phyloP scores from a whole-genome alignment of 2,888 invertebrate genomes.

The Macrophya alboannulata region DNA sequence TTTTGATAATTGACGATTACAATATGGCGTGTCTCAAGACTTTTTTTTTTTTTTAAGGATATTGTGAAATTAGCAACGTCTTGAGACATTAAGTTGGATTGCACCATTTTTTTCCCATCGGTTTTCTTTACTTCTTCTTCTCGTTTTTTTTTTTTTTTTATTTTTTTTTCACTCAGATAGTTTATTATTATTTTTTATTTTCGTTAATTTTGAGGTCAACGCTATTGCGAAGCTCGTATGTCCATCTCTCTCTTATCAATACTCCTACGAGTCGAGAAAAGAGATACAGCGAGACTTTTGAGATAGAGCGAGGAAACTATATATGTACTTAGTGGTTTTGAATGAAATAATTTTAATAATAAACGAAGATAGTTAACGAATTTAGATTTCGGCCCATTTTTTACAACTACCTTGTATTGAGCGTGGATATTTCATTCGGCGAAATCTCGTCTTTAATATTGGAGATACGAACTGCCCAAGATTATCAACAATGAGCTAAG shows the following conservation, averaged over 20 bases:
- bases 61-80: not conserved
- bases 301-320: not conserved
- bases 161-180: too few relatives aligned
- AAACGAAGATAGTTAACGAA: not conserved
- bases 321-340: not conserved
- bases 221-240: slow-evolving; percentile 5
- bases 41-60: not conserved
- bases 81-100: not conserved
- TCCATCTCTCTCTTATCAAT: not conserved
- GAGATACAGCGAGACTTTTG: not conserved
- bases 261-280: not conserved
- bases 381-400: not conserved
- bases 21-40: not conserved
- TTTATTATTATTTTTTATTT: not conserved
- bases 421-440: not conserved
- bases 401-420: slow-evolving; percentile 7
- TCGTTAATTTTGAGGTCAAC: slow-evolving; percentile 8
- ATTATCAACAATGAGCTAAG: not conserved
- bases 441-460: not conserved
- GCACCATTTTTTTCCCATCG: slow-evolving; percentile 20
- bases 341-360: not conserved
- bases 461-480: not conserved
- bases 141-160: slow-evolving; percentile 53
- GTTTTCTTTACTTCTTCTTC: slow-evolving; percentile 53
- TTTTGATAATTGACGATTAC: not conserved